Conservation (phyloP, 2,797 vertebrate species). For the Rhabdophis nuchalis region DNA sequence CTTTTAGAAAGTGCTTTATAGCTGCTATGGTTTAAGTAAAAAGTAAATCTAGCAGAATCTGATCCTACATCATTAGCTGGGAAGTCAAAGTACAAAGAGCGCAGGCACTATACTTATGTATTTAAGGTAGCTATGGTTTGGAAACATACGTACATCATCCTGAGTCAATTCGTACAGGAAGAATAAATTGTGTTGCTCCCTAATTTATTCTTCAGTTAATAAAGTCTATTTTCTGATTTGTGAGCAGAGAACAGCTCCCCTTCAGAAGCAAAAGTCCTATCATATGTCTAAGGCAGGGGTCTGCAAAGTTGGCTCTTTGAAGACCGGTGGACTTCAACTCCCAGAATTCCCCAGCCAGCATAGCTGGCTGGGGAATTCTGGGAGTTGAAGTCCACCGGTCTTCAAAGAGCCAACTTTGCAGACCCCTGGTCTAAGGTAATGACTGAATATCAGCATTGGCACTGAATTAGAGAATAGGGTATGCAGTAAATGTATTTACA, state of each 20-base stretch:
- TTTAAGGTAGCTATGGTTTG: not conserved
- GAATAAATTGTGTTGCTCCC: not conserved
- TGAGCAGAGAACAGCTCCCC: not conserved
- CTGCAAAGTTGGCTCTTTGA: too few relatives aligned
- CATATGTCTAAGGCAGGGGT: not conserved
- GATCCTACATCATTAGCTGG: not conserved
- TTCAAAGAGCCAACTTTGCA: too few relatives aligned
- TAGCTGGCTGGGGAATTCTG: too few relatives aligned
- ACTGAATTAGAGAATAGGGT: conserved; percentile 10
- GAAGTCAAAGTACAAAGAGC: not conserved
- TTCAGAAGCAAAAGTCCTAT: not conserved
- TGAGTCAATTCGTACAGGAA: not conserved
- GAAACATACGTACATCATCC: not conserved
- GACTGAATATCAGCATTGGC: not conserved
- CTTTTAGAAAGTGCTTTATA: not conserved
- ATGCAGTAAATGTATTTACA: conserved; percentile 1
- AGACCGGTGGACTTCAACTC: too few relatives aligned
- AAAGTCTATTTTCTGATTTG: not conserved
- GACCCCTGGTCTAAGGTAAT: not conserved
- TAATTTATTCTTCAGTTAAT: not conserved
- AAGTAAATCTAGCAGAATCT: not conserved
- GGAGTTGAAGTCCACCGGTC: too few relatives aligned
- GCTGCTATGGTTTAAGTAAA: not conserved
- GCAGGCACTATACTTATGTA: not conserved
- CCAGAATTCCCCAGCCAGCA: too few relatives aligned